Evolutionary conservation across 2,797 vertebrate genomes (phyloP).

Genomic region (Micrastur ruficollis): DNA sequence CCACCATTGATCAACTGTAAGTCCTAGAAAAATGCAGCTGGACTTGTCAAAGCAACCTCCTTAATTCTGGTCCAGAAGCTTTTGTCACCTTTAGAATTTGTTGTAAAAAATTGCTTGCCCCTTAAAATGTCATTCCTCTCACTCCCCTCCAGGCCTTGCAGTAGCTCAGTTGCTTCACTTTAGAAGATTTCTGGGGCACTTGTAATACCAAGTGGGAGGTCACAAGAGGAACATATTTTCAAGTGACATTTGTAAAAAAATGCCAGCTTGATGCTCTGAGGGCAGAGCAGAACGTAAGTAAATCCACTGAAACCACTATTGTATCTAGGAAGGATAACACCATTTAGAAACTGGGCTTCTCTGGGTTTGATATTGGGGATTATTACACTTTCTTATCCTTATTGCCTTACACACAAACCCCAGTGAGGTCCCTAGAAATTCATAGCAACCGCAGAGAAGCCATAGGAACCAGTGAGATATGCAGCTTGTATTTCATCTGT

Average conservation of each 20-base stretch:
- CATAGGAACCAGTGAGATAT: not conserved
- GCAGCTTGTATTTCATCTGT: not conserved
- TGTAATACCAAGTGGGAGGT: not conserved
- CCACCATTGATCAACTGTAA: not conserved
- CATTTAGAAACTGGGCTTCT: not conserved
- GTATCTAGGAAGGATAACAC: not conserved
- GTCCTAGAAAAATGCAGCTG: not conserved
- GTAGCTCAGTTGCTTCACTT: not conserved
- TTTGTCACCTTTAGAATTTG: not conserved
- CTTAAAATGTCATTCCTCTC: constrained; percentile 1
- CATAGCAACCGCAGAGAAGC: not conserved
- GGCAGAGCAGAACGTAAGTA: not conserved
- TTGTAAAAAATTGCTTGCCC: not conserved
- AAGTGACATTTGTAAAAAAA: not conserved
- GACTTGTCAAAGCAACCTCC: not conserved
- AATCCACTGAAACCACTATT: not conserved
- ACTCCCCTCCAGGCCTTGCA: not conserved
- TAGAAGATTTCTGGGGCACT: not conserved
- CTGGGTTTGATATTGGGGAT: not conserved
- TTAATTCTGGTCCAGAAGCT: constrained; percentile 5
- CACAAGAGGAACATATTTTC: not conserved
- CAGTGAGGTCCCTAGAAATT: not conserved
- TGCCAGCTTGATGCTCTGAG: not conserved
- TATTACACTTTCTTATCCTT: not conserved
- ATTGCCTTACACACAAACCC: not conserved